phyloP scores from a whole-genome alignment of 2,113 vertebrate species.

The Martes martes region DNA sequence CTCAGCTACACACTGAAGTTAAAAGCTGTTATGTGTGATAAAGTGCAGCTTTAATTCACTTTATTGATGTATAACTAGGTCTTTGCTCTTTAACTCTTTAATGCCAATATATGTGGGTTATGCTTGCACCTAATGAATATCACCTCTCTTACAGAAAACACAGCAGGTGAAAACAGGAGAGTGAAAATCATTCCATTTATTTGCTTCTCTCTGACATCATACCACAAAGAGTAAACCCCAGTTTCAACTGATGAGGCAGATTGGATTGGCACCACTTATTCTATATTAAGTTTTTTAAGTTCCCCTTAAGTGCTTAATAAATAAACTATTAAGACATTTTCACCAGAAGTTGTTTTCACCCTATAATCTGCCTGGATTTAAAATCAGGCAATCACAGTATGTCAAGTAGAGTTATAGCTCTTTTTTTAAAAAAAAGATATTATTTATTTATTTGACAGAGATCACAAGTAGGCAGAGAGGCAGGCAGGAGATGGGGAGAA shows the following conservation, averaged over 20 bases:
- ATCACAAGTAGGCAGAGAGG: too few relatives aligned
- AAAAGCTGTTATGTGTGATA: not conserved
- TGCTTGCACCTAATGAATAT: not conserved
- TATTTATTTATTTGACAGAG: too few relatives aligned
- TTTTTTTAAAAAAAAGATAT: not conserved
- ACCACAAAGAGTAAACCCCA: not conserved
- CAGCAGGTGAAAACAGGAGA: not conserved
- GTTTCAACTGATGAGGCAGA: not conserved
- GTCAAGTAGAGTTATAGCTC: not conserved
- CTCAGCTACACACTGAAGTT: constrained; percentile 17
- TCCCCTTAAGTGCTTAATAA: constrained; percentile 30
- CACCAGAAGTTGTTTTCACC: constrained; percentile 1
- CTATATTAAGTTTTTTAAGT: not conserved
- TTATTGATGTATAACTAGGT: not conserved
- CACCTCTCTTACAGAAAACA: not conserved
- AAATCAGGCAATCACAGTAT: not conserved
- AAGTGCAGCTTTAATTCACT: not conserved
- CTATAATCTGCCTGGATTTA: constrained; percentile 16
- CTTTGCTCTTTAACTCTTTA: not conserved
- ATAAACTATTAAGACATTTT: not conserved
- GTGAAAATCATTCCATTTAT: not conserved
- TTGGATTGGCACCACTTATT: not conserved
- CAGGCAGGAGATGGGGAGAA: too few relatives aligned
- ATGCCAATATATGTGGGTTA: not conserved
- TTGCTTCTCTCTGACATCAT: not conserved